Base-by-base conservation (phyloP, 2,113 vertebrate genomes). In the Vulpes vulpes region DNA sequence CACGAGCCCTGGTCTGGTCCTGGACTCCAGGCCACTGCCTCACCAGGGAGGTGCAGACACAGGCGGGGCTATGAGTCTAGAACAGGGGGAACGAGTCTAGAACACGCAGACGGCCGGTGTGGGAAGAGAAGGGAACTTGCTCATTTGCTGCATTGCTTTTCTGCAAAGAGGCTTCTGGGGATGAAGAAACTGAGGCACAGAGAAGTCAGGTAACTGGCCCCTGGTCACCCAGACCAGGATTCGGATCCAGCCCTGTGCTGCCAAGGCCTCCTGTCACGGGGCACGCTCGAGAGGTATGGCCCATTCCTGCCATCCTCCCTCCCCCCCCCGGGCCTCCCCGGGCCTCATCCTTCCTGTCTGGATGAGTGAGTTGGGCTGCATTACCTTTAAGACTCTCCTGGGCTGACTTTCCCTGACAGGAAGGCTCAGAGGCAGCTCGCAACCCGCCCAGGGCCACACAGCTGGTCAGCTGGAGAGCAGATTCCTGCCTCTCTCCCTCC, bases 71-170 rank as follows among this genome's bases (percentile, higher is more conserved):
- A 22, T 0, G 8, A 12, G 49, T 3, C 0, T 0, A 4, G 60
- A 32, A 20, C 27, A 11, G 11, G 10, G 59, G 30, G 20, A 10
- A 0, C 2, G 3, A 4, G 4, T 11, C 55, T 92, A 4, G 43
- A 49, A 43, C 11, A 8, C 25, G 0, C 0, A 65, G n/a, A 32
- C 2, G 4, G 15, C 2, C 9, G 1, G 57, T 2, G n/a, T 30
- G 16, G 27, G 74, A 53, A 74, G 65, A 11, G 27, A 57, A 87
- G 27, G 62, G n/a, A 69, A 17, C 3, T 55, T 27, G 43, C 9
- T 32, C 43, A 5, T 43, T 53, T 16, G 76, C 12, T 25, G 57
- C 49, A 43, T 35, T n/a, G 38, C 32, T 79, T 92, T 62, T 27
- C 71, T 22, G 80, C 32, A n/a, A 43, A 43, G 1, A 9, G 32